These are phyloP conservation scores for Erebia aethiops DNA, from an alignment of 2,888 invertebrate genomes.

Conservation along the genomic window DNA sequence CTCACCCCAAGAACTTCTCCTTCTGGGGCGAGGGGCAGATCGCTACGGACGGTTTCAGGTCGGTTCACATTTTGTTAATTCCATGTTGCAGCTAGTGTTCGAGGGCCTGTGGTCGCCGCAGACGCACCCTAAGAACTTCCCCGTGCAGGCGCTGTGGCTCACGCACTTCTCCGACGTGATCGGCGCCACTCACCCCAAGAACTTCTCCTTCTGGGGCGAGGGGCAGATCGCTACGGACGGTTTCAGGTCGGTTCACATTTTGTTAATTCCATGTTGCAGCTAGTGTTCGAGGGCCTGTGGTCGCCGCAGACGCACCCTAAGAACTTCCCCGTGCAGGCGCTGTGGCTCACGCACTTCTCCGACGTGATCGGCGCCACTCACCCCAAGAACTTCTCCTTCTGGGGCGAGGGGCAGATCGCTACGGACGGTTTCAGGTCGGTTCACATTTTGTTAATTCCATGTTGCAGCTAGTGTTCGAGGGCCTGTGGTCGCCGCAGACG, in stretches of 20 bases:
- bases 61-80: neutral
- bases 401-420: constrained; percentile 94
- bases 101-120: constrained; percentile 97
- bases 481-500: constrained; percentile 96
- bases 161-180: constrained; percentile 99
- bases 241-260: constrained; percentile 85
- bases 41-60: constrained; percentile 94
- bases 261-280: constrained; percentile 63
- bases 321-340: constrained; percentile 92
- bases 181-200: constrained; percentile 95
- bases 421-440: constrained; percentile 92
- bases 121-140: constrained; percentile 98
- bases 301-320: constrained; percentile 97
- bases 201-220: constrained; percentile 96
- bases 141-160: constrained; percentile 90
- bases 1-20: constrained; percentile 93
- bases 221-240: constrained; percentile 94
- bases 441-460: too few species aligned
- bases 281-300: constrained; percentile 97
- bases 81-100: constrained; percentile 86
- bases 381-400: constrained; percentile 93
- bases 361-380: constrained; percentile 98
- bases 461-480: constrained; percentile 91
- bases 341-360: constrained; percentile 97
- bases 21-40: constrained; percentile 96